phyloP scores from a whole-genome alignment of 2,888 invertebrate species.

The Thalpophila matura region DNA sequence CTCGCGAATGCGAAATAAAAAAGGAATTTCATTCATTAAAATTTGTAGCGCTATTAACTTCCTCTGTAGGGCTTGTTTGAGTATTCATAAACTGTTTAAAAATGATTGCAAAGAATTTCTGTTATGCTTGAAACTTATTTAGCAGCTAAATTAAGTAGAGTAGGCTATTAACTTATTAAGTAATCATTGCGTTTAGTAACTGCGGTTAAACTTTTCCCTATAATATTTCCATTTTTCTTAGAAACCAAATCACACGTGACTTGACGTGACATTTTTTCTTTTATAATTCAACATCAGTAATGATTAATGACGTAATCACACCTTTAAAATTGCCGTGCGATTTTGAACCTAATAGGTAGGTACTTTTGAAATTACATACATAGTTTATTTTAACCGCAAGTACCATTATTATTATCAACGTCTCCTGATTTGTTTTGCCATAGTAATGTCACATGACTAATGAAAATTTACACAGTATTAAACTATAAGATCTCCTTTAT shows the following conservation, averaged over 20 bases:
- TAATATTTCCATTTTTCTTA: background rate
- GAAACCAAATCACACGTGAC: background rate
- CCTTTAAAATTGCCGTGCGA: constrained; percentile 5
- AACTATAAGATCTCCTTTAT: constrained; percentile 34
- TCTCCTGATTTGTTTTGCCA: constrained; percentile 46
- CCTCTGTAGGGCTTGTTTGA: constrained; percentile 13
- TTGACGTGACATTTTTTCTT: constrained; percentile 28
- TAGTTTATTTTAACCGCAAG: constrained; percentile 11
- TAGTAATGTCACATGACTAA: constrained; percentile 51
- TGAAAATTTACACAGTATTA: constrained; percentile 56
- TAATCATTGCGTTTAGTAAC: too few relatives aligned
- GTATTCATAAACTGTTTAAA: constrained; percentile 18
- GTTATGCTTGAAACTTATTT: background rate
- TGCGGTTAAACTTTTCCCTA: background rate
- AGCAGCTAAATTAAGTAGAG: constrained; percentile 3
- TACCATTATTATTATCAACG: constrained; percentile 48
- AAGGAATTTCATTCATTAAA: constrained; percentile 16
- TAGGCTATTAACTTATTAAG: background rate
- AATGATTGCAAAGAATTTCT: constrained; percentile 12
- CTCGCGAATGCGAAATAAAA: constrained; percentile 20
- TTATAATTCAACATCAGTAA: constrained; percentile 20
- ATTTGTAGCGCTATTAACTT: constrained; percentile 21
- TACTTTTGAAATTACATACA: constrained; percentile 22
- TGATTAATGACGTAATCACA: constrained; percentile 39
- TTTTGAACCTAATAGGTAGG: constrained; percentile 40